Conservation (phyloP, 2,113 vertebrate species). For the Vulpes lagopus region DNA sequence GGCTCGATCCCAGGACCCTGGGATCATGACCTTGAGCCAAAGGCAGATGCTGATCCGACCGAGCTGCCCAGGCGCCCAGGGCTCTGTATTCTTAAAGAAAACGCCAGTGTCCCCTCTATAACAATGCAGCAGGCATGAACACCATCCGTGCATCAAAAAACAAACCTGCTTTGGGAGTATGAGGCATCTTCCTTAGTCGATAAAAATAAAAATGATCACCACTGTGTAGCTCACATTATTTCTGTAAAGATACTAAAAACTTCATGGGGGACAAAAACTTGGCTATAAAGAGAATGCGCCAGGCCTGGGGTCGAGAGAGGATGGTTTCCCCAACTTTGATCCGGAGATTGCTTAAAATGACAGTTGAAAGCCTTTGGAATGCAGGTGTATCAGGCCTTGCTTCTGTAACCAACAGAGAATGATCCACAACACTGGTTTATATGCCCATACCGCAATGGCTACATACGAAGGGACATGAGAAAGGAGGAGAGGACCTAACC, state of each 20-base stretch:
- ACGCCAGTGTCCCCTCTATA: not conserved
- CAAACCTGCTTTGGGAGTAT: not conserved
- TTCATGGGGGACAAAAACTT: not conserved
- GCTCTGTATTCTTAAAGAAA: not conserved
- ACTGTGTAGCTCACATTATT: not conserved
- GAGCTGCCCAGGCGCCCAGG: no score
- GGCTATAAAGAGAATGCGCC: constrained; percentile 13
- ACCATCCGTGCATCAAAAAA: not conserved
- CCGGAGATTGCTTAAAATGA: not conserved
- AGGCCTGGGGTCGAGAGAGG: constrained; percentile 40
- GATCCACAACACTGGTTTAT: not conserved
- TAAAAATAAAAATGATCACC: constrained; percentile 7
- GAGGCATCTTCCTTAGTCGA: not conserved
- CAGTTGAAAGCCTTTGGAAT: constrained; percentile 4
- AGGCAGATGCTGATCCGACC: no score
- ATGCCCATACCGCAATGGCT: not conserved
- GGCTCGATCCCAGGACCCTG: no score
- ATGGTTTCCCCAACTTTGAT: constrained; percentile 46
- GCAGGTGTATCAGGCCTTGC: not conserved
- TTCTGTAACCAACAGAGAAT: constrained; percentile 40
- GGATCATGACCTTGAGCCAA: no score
- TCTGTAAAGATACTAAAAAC: not conserved
- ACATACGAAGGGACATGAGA: not conserved
- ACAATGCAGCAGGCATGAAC: not conserved
- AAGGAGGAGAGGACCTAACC: not conserved